Conservation (phyloP, 2,113 vertebrate species). For the Xiphorhynchus elegans region DNA sequence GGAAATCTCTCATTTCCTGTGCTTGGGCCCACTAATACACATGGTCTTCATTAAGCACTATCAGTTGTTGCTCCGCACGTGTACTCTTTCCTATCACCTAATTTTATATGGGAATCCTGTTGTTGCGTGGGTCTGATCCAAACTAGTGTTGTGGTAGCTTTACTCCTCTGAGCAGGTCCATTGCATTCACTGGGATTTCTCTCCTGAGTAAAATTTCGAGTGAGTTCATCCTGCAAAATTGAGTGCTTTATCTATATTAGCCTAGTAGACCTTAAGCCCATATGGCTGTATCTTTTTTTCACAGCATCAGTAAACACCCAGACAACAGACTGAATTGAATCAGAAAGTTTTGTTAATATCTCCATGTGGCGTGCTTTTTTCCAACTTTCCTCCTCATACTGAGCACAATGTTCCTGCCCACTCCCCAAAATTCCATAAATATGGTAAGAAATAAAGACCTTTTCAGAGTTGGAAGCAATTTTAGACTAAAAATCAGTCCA, state of each 20-base stretch:
- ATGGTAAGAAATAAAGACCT: background rate
- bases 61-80: background rate
- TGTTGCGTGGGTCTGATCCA: background rate
- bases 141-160: background rate
- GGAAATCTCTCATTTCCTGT: constrained; percentile 45
- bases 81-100: background rate
- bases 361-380: accelerated
- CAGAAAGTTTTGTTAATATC: background rate
- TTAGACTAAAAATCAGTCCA: background rate
- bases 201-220: background rate
- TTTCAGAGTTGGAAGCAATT: constrained; percentile 8
- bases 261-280: background rate
- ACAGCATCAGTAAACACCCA: background rate
- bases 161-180: background rate
- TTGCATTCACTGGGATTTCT: background rate
- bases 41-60: background rate
- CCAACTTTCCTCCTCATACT: background rate
- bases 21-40: background rate
- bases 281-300: background rate
- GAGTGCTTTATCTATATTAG: background rate
- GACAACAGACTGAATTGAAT: background rate
- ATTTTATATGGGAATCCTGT: accelerated
- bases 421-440: background rate
- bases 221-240: background rate
- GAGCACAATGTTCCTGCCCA: background rate